Conservation (phyloP, 2,797 vertebrate species). For the Sebastes trivittatus region DNA sequence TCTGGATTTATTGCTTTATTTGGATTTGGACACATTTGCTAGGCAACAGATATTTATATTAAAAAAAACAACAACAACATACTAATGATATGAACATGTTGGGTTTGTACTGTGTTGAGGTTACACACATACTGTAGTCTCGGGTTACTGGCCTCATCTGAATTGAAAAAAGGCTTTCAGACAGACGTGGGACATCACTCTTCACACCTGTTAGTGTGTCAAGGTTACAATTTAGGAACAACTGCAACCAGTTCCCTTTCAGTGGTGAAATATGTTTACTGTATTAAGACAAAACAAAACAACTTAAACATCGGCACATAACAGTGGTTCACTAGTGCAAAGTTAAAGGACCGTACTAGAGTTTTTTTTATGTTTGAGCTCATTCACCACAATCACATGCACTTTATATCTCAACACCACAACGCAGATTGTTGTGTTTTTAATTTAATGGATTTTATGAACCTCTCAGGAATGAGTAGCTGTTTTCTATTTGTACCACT, state of each 20-base stretch:
- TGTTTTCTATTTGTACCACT: not conserved
- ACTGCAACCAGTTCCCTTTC: constrained; percentile 55
- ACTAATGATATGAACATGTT: constrained; percentile 16
- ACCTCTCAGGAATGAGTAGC: too few species aligned
- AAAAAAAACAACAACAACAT: constrained; percentile 26
- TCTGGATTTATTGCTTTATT: constrained; percentile 73
- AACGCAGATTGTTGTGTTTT: too few species aligned
- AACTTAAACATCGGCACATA: constrained; percentile 33
- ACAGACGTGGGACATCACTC: not conserved
- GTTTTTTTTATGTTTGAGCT: not conserved
- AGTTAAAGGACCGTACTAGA: constrained; percentile 44
- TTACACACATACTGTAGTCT: constrained; percentile 6
- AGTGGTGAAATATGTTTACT: constrained; percentile 45
- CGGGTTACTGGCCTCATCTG: constrained; percentile 30
- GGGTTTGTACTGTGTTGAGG: not conserved
- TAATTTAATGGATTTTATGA: too few species aligned
- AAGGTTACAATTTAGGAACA: constrained; percentile 25
- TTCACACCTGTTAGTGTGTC: constrained; percentile 54
- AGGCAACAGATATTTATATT: constrained; percentile 47
- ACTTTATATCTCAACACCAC: too few species aligned
- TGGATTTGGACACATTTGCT: constrained; percentile 51
- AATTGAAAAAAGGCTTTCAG: constrained; percentile 11
- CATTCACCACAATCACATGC: not conserved
- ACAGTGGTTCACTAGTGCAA: constrained; percentile 65
- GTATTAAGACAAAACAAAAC: constrained; percentile 18